phyloP scores from a whole-genome alignment of 1,140 invertebrate genomes.

The Cheumatopsyche charites region DNA sequence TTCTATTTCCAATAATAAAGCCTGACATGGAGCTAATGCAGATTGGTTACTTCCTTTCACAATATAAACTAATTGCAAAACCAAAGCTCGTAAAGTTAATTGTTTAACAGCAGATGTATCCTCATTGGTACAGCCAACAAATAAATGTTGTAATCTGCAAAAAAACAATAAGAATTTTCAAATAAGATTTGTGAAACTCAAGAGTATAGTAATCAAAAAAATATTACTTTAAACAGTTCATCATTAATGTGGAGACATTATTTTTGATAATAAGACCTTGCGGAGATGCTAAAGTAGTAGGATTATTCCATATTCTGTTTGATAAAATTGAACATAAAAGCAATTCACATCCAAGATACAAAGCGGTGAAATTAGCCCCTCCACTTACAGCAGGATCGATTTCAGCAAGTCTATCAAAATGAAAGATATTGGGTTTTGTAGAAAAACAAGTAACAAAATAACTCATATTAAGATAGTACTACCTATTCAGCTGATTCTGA shows the following conservation, averaged over 20 bases:
- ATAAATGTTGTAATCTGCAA: slow-evolving; percentile 78
- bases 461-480: slow-evolving; percentile 16
- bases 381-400: slow-evolving; percentile 84
- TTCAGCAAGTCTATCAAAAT: slow-evolving; percentile 69
- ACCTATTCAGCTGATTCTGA: slow-evolving; percentile 72
- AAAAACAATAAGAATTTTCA: slow-evolving; percentile 23
- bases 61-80: slow-evolving; percentile 79
- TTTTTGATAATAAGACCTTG: slow-evolving; percentile 63
- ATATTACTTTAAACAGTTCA: slow-evolving; percentile 69
- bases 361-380: slow-evolving; percentile 82
- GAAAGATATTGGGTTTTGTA: slow-evolving; percentile 17
- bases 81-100: slow-evolving; percentile 81
- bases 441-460: not conserved
- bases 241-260: slow-evolving; percentile 66
- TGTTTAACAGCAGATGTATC: slow-evolving; percentile 82
- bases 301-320: slow-evolving; percentile 58
- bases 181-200: no score
- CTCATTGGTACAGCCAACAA: slow-evolving; percentile 75
- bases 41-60: slow-evolving; percentile 56
- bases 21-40: slow-evolving; percentile 54
- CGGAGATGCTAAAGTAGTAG: slow-evolving; percentile 57
- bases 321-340: slow-evolving; percentile 56
- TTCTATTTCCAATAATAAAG: slow-evolving; percentile 58
- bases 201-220: not conserved
- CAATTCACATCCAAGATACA: slow-evolving; percentile 76